A percentile compares a stretch with the other conserved stretches of the same genome.
Conservation (phyloP, 2,797 vertebrate genomes). For the Gila robusta region DNA sequence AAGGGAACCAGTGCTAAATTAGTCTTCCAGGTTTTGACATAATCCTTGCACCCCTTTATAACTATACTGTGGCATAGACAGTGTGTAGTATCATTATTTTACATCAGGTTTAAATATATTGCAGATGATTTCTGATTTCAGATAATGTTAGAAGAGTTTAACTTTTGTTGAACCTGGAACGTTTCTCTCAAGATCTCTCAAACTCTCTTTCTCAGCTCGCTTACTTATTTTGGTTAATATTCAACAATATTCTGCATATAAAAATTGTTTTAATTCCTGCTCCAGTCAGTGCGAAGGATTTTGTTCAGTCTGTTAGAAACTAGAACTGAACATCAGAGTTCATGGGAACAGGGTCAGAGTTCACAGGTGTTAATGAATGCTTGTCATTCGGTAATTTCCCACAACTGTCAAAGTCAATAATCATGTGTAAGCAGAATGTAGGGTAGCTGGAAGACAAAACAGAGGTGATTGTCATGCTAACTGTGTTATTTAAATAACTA, state of each 20-base stretch:
- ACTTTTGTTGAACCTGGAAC: background rate
- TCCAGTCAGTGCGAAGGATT: background rate
- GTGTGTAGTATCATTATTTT: too few relatives aligned
- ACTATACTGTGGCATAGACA: background rate
- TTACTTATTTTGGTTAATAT: background rate
- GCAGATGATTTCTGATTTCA: background rate
- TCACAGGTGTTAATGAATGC: conserved; percentile 27
- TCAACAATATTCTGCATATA: background rate
- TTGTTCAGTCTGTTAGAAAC: background rate
- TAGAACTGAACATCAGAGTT: background rate
- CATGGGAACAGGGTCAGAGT: background rate
- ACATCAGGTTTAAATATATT: background rate
- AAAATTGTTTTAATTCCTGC: background rate
- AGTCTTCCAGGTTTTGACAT: too few relatives aligned
- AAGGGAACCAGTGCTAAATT: too few relatives aligned
- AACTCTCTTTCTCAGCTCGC: background rate
- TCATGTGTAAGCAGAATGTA: conserved; percentile 9
- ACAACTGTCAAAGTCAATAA: conserved; percentile 1
- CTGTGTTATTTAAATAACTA: conserved; percentile 2
- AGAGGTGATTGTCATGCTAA: background rate
- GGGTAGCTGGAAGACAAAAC: background rate
- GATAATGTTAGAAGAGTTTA: background rate
- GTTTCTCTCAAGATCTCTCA: background rate
- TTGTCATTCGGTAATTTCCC: background rate
- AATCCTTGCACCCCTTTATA: background rate